Base-by-base conservation (phyloP, 2,113 vertebrate genomes). In the Toxostoma redivivum region DNA sequence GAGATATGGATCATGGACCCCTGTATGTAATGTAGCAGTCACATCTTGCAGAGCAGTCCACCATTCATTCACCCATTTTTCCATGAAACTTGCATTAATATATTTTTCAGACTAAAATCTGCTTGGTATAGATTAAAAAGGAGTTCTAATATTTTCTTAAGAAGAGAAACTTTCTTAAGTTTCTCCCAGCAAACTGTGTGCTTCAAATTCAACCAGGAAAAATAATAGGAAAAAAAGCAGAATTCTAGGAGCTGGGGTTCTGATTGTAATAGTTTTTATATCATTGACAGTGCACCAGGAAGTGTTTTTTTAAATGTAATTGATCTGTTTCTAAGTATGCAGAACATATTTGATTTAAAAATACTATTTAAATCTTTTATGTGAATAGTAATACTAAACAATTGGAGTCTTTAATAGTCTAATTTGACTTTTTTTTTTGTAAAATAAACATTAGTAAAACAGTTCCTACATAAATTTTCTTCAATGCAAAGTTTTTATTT, bases 1-100 rank as follows among this genome's bases (percentile, higher is more conserved):
- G 99, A 97, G 99, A 98, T 98, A 98, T 5, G 99, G 99, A 84
- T 99, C 99, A 56, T 99, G 99, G 99, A 99, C 99, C 3, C 98
- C 98, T 74, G 99, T 99, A 97, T 98, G 98, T 97, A 95, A 89
- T 61, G 21, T 47, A 65, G 25, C 21, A 70, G 27, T 60, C 40
- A 45, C 14, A 48, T 40, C 30, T 86, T 51, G 20, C 60, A 45
- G 22, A 71, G 17, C 19, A 27, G 21, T 82, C 15, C 13, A 72
- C 11, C 11, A 15, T 48, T 92, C 45, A 19, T 45, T 92, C 40
- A 44, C 16, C 4, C 4, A 7, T 82, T 87, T 88, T 87, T 50
- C 14, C 12, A 24, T 82, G 27, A 85, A 86, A 28, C 14, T 66
- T 5, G 88, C 27, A 37, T 81, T 42, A 51, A 15, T 50, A 7